Evolutionary conservation across 1,140 invertebrate species (phyloP).

Genomic region (Dysdera silvatica): DNA sequence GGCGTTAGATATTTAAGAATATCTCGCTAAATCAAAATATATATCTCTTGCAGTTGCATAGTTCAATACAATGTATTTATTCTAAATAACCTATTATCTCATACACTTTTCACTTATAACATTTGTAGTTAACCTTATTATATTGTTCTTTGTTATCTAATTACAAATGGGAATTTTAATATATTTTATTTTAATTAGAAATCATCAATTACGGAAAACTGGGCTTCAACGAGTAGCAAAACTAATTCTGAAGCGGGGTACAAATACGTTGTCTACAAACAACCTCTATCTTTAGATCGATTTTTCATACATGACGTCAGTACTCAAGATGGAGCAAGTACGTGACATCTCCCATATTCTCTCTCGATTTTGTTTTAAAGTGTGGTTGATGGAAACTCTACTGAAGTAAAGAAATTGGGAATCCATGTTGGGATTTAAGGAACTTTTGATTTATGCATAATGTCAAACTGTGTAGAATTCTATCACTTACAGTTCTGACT

Average conservation of each 20-base stretch:
- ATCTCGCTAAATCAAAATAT: too few relatives aligned
- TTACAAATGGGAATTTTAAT: too few relatives aligned
- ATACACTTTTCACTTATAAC: neutral
- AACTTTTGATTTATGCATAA: too few relatives aligned
- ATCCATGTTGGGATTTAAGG: too few relatives aligned
- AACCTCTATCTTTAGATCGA: conserved; percentile 58
- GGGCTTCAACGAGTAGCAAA: conserved; percentile 44
- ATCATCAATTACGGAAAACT: conserved; percentile 50
- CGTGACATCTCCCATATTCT: conserved; percentile 10
- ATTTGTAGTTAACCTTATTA: too few relatives aligned
- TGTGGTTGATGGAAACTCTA: neutral
- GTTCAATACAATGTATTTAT: too few relatives aligned
- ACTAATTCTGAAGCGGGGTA: conserved; percentile 42
- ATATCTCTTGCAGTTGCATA: too few relatives aligned
- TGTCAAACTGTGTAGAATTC: too few relatives aligned
- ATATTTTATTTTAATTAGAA: conserved; percentile 43
- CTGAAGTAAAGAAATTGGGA: neutral
- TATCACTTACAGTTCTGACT: too few relatives aligned
- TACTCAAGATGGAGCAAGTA: conserved; percentile 50
- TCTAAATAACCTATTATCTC: neutral
- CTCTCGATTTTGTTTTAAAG: neutral
- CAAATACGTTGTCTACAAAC: conserved; percentile 56
- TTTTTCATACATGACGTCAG: conserved; percentile 59
- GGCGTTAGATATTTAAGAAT: too few relatives aligned
- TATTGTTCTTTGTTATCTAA: too few relatives aligned